Percentiles rank a stretch among this genome's conserved stretches.
These are phyloP conservation scores for Caenorhabditis tropicalis DNA, from an alignment of 1,140 invertebrate species.

Conservation along the genomic window DNA sequence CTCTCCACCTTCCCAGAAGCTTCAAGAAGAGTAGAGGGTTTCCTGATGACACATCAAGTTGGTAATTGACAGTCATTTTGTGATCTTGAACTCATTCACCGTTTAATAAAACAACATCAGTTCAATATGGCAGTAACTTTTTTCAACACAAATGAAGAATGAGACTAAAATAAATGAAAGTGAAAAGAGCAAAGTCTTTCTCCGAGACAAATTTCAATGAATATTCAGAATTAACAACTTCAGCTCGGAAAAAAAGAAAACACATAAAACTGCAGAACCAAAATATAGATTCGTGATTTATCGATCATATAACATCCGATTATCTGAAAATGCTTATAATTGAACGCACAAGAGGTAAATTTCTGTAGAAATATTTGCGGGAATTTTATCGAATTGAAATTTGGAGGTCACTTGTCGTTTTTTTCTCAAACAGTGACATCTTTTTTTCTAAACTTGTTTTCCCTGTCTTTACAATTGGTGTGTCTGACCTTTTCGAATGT, in stretches of 20 bases:
- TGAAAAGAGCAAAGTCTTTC: no score
- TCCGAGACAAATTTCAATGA: no score
- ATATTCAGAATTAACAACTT: no score
- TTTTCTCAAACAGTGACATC: background rate
- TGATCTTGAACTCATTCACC: no score
- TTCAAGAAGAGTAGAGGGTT: constrained; percentile 34
- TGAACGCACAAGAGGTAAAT: no score
- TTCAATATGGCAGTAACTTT: background rate
- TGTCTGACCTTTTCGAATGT: background rate
- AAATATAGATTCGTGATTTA: no score
- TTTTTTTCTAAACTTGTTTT: background rate
- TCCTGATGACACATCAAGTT: constrained; percentile 34
- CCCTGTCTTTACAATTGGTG: background rate
- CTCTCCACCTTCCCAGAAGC: constrained; percentile 15
- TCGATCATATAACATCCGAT: no score
- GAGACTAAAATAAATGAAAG: no score
- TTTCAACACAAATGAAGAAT: no score
- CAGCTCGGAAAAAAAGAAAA: no score
- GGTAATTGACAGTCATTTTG: constrained; percentile 51
- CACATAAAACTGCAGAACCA: no score
- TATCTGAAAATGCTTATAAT: no score
- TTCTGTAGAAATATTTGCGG: constrained; percentile 6
- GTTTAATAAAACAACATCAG: background rate
- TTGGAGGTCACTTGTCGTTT: background rate
- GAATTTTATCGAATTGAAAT: background rate